Evolutionary conservation across 1,140 invertebrate genomes (phyloP).

Genomic region (Paramacrobiotus metropolitanus): DNA sequence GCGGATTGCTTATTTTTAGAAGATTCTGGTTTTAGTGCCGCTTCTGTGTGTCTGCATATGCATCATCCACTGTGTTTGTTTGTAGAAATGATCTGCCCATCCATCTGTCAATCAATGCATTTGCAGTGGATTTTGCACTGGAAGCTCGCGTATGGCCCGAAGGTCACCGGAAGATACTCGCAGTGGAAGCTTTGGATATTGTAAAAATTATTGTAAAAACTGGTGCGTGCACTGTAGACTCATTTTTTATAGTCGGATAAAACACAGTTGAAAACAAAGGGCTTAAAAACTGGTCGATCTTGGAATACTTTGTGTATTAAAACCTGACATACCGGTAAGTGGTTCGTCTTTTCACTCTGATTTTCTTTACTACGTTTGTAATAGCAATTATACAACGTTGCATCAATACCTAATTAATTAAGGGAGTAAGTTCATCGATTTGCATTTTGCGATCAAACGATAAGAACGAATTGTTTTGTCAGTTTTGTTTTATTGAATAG

Average conservation of each 20-base stretch:
- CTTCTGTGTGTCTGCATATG: too few relatives aligned
- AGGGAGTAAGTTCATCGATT: too few relatives aligned
- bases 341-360: background rate
- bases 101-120: background rate
- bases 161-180: background rate
- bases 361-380: background rate
- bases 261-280: background rate
- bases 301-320: too few relatives aligned
- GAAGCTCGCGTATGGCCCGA: background rate
- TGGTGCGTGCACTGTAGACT: too few relatives aligned
- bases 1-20: too few relatives aligned
- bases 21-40: too few relatives aligned
- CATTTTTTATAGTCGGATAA: too few relatives aligned
- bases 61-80: background rate
- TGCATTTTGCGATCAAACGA: too few relatives aligned
- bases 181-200: background rate
- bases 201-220: background rate
- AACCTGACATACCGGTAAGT: too few relatives aligned
- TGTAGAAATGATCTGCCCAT: background rate
- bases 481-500: background rate
- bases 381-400: too few relatives aligned
- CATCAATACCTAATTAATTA: too few relatives aligned
- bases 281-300: background rate
- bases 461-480: background rate
- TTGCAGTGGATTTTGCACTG: background rate